Percentiles rank a stretch among this genome's conserved stretches.
Evolutionary conservation across 2,797 vertebrate genomes (phyloP).

Genomic region (Melopsittacus undulatus): DNA sequence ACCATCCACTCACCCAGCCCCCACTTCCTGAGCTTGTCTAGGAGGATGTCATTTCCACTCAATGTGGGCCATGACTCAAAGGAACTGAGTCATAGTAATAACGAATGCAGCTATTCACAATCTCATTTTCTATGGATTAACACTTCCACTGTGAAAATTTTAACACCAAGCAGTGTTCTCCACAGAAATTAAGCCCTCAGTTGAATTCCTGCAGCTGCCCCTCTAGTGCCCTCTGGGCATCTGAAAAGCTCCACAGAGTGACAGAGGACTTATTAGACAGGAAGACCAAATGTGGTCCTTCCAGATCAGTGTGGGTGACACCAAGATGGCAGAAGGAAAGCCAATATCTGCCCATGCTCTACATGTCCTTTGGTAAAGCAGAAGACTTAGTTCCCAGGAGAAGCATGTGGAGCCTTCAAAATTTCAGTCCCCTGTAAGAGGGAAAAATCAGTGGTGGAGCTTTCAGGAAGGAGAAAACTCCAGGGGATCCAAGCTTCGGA

Average conservation of each 20-base stretch:
- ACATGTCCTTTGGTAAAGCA: background rate
- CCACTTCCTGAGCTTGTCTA: background rate
- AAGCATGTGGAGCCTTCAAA: background rate
- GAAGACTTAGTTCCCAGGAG: background rate
- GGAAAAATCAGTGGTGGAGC: background rate
- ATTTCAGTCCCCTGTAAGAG: background rate
- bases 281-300: background rate
- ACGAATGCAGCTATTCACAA: background rate
- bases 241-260: background rate
- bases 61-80: background rate
- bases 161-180: background rate
- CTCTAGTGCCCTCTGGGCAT: background rate
- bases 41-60: background rate
- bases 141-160: background rate
- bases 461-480: background rate
- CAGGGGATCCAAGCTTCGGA: background rate
- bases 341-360: background rate
- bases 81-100: conserved; percentile 16
- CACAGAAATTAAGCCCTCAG: background rate
- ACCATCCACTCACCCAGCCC: background rate
- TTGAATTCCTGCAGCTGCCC: background rate
- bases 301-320: background rate
- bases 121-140: conserved; percentile 35
- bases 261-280: background rate
- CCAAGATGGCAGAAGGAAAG: background rate